phyloP scores from a whole-genome alignment of 1,140 invertebrate genomes.

The Eciton burchellii region DNA sequence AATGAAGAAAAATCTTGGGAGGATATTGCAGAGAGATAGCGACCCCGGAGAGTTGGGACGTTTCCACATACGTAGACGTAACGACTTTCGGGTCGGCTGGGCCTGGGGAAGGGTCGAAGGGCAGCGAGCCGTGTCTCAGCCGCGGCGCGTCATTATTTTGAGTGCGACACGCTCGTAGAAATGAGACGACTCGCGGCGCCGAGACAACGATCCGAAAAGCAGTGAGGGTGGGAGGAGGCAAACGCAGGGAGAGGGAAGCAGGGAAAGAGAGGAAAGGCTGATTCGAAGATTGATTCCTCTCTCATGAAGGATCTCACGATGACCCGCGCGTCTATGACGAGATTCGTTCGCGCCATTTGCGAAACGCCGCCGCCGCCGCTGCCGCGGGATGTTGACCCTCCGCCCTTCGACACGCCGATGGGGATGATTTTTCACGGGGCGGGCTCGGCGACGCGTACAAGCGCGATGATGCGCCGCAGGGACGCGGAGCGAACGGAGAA shows the following conservation, averaged over 20 bases:
- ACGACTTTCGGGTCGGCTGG: conserved; percentile 52
- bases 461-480: neutral
- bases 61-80: conserved; percentile 69
- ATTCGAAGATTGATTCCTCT: conserved; percentile 34
- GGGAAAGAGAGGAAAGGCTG: conserved; percentile 29
- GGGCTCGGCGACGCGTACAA: conserved; percentile 62
- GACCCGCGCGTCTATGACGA: conserved; percentile 7
- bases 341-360: conserved; percentile 51
- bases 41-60: conserved; percentile 30
- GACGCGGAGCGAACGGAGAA: neutral
- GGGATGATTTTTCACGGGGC: conserved; percentile 62
- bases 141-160: conserved; percentile 69
- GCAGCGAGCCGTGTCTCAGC: conserved; percentile 37
- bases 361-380: conserved; percentile 17
- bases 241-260: neutral
- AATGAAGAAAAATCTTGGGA: conserved; percentile 72
- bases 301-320: no score
- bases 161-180: conserved; percentile 65
- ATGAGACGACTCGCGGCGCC: conserved; percentile 66
- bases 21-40: conserved; percentile 61
- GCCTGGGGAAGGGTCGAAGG: conserved; percentile 48
- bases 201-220: conserved; percentile 65
- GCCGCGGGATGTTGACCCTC: conserved; percentile 58
- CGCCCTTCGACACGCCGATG: conserved; percentile 60
- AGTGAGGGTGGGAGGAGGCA: neutral